Conservation (phyloP, 2,888 invertebrate genomes). For the Trachelus stipa region DNA sequence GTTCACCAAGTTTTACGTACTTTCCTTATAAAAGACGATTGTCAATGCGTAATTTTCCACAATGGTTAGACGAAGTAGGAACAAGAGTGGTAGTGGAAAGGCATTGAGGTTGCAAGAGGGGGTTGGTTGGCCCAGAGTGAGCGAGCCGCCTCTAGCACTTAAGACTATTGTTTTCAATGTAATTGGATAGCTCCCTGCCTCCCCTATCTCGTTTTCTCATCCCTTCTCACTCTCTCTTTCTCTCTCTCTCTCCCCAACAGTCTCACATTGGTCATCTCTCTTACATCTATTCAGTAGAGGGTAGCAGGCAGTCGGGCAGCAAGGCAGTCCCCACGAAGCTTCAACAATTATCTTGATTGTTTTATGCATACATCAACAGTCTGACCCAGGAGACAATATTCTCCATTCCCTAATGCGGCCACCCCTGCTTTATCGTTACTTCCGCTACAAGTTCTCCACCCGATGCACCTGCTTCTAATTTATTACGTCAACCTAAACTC, state of each 20-base stretch:
- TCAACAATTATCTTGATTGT: slow-evolving; percentile 67
- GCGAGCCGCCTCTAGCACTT: slow-evolving; percentile 65
- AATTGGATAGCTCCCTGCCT: slow-evolving; percentile 66
- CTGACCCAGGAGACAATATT: slow-evolving; percentile 22
- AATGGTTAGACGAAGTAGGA: background rate
- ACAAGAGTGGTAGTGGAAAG: background rate
- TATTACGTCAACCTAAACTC: background rate
- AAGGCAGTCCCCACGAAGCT: slow-evolving; percentile 51
- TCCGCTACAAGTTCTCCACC: background rate
- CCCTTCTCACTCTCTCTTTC: slow-evolving; percentile 18
- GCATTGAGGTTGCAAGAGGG: slow-evolving; percentile 21
- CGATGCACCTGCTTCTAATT: background rate
- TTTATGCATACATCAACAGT: slow-evolving; percentile 63
- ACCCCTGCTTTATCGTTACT: background rate
- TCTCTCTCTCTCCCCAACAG: slow-evolving; percentile 13
- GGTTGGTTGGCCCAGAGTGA: slow-evolving; percentile 40
- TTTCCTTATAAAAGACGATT: background rate
- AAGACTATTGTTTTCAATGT: slow-evolving; percentile 70
- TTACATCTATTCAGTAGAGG: slow-evolving; percentile 27
- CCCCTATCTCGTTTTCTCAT: slow-evolving; percentile 18
- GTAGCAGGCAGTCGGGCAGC: slow-evolving; percentile 38
- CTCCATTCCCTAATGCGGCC: slow-evolving; percentile 17
- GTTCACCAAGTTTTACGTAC: background rate
- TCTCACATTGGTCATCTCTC: slow-evolving; percentile 11
- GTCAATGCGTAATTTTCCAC: background rate